Conservation (phyloP, 2,113 vertebrate genomes). For the Xiphias gladius region DNA sequence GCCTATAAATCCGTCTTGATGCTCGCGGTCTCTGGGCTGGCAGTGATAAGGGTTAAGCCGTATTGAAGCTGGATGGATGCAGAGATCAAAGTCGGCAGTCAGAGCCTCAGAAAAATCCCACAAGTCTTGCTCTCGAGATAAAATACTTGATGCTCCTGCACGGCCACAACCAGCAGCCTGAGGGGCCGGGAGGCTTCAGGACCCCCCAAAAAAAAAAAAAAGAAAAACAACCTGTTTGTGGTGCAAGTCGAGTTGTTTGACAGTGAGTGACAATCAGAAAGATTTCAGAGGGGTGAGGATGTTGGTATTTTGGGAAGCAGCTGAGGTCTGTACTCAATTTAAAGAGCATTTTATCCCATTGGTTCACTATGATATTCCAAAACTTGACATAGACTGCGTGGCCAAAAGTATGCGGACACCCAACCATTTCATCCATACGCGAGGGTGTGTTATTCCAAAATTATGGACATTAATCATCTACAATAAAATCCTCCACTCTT, state of each 20-base stretch:
- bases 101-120: slow-evolving; percentile 44
- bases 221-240: slow-evolving; percentile 25
- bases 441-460: too few relatives aligned
- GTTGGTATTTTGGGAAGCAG: too few relatives aligned
- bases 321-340: too few relatives aligned
- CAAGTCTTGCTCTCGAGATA: slow-evolving; percentile 55
- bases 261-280: background rate
- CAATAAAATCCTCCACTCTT: too few relatives aligned
- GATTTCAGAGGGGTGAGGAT: too few relatives aligned
- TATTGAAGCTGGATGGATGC: slow-evolving; percentile 79
- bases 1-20: slow-evolving; percentile 50
- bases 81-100: slow-evolving; percentile 76
- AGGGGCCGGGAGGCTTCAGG: background rate
- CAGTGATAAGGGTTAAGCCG: slow-evolving; percentile 78
- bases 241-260: background rate
- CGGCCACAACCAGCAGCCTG: background rate
- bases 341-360: too few relatives aligned
- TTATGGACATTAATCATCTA: too few relatives aligned
- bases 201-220: too few relatives aligned
- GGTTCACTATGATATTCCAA: too few relatives aligned
- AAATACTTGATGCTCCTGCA: slow-evolving; percentile 43
- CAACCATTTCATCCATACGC: too few relatives aligned
- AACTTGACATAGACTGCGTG: too few relatives aligned
- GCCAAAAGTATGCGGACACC: too few relatives aligned
- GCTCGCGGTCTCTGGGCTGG: slow-evolving; percentile 63